Evolutionary conservation across 2,113 vertebrate species (phyloP).

Genomic region (Mustelus asterias): DNA sequence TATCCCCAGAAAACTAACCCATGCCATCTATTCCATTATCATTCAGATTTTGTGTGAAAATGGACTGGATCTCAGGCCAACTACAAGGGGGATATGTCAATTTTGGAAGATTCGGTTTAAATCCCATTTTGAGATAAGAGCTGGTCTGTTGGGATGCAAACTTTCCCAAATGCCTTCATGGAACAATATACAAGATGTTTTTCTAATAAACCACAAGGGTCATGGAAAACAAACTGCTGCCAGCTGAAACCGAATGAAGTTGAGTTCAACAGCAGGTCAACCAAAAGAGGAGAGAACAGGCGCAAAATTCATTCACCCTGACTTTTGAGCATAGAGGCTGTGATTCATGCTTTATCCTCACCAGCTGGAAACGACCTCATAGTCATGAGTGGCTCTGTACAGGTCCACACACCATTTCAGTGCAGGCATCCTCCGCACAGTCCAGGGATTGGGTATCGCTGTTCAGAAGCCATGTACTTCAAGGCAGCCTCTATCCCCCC

Average conservation of each 20-base stretch:
- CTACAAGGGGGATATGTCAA: background rate
- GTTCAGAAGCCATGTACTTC: too few species aligned
- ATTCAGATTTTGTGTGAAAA: background rate
- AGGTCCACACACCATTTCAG: too few species aligned
- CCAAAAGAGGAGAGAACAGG: background rate
- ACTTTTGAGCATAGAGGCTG: too few species aligned
- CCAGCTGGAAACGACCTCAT: too few species aligned
- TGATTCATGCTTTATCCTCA: too few species aligned
- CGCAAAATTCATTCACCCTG: too few species aligned
- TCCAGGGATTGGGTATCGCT: too few species aligned
- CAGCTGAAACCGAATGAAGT: background rate
- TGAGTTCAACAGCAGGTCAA: background rate
- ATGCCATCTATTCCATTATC: background rate
- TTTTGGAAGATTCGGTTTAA: background rate
- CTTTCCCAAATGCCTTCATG: background rate
- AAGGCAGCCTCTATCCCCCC: too few species aligned
- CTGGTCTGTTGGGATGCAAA: background rate
- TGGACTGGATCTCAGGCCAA: background rate
- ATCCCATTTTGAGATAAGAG: background rate
- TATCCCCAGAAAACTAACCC: background rate
- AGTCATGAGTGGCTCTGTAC: too few species aligned
- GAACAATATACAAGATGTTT: background rate
- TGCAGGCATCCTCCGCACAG: too few species aligned
- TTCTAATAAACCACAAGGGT: background rate
- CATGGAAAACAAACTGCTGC: background rate